Evolutionary conservation across 2,113 vertebrate genomes (phyloP).

Genomic region (Hippocampus mohnikei): DNA sequence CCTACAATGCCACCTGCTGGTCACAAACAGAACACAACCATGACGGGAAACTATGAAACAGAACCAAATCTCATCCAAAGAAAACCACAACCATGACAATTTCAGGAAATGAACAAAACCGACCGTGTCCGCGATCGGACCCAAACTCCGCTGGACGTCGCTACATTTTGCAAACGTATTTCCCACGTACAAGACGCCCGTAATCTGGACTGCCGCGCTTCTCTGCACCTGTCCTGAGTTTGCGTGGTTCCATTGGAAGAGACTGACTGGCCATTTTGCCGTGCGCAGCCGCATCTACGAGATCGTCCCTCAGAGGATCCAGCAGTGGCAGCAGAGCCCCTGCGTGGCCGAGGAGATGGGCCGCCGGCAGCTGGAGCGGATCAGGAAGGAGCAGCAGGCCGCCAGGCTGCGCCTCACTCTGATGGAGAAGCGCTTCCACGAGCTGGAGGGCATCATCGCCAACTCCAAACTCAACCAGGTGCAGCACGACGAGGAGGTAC

Average conservation of each 20-base stretch:
- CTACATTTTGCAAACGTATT: too few relatives aligned
- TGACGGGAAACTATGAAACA: too few relatives aligned
- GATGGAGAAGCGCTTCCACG: conserved; percentile 92
- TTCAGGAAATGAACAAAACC: too few relatives aligned
- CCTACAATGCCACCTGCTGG: too few relatives aligned
- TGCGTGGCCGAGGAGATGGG: conserved; percentile 93
- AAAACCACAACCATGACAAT: too few relatives aligned
- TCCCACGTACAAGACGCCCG: too few relatives aligned
- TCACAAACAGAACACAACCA: too few relatives aligned
- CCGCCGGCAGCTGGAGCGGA: conserved; percentile 89
- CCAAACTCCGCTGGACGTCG: too few relatives aligned
- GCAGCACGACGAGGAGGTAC: conserved; percentile 89
- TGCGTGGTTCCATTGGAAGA: neutral
- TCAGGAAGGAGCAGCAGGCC: conserved; percentile 87
- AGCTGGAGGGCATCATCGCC: conserved; percentile 87
- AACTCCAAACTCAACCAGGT: conserved; percentile 91
- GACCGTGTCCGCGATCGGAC: too few relatives aligned
- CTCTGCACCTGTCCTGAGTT: too few relatives aligned
- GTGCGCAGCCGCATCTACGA: conserved; percentile 86
- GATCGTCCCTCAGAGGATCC: conserved; percentile 93
- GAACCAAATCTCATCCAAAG: too few relatives aligned
- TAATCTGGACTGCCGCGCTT: too few relatives aligned
- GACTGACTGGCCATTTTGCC: neutral
- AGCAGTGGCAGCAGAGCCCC: conserved; percentile 97
- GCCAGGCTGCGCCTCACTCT: conserved; percentile 87